phyloP scores from a whole-genome alignment of 2,113 vertebrate genomes.

The Acrocephalus kingi region DNA sequence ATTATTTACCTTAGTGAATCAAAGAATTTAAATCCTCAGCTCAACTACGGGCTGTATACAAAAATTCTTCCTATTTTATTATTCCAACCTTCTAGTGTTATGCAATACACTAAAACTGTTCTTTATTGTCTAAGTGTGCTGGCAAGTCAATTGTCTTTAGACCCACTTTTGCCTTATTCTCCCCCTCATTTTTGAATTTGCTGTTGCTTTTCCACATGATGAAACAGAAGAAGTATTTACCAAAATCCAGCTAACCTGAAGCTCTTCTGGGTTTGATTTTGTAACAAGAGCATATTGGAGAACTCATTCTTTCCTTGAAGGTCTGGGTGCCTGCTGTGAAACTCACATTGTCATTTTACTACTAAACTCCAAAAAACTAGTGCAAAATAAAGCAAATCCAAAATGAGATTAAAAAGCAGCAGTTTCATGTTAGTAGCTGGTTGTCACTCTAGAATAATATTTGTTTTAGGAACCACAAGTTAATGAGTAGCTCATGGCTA shows the following conservation, averaged over 20 bases:
- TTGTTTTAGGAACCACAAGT: not conserved
- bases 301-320: not conserved
- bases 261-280: not conserved
- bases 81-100: not conserved
- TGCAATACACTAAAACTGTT: not conserved
- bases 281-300: not conserved
- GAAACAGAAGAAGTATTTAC: not conserved
- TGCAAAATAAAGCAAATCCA: not conserved
- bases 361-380: not conserved
- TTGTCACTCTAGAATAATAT: not conserved
- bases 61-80: not conserved
- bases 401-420: not conserved
- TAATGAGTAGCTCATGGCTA: slow-evolving; percentile 15
- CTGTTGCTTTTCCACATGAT: not conserved
- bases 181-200: not conserved
- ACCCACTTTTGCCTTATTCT: not conserved
- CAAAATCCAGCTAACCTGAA: not conserved
- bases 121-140: not conserved
- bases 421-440: not conserved
- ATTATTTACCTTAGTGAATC: not conserved
- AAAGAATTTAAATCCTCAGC: not conserved
- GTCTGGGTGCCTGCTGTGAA: not conserved
- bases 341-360: not conserved
- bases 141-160: not conserved
- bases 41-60: not conserved